Evolutionary conservation across 2,113 vertebrate species (phyloP).

Genomic region (Trachemys scripta): DNA sequence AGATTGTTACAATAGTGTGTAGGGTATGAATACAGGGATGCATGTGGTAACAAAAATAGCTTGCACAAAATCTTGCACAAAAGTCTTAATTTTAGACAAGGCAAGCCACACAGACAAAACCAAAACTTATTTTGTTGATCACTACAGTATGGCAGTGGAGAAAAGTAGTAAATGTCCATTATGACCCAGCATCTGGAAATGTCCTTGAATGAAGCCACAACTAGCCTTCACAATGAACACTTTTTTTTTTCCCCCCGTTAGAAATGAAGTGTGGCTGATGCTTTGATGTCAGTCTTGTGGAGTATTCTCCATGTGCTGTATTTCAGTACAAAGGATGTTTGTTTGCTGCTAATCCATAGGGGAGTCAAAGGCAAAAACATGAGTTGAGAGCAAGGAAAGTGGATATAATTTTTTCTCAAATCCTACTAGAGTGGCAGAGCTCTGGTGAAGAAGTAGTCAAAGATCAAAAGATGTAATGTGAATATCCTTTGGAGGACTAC

Average conservation of each 20-base stretch:
- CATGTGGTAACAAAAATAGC: neutral
- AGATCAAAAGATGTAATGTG: neutral
- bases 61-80: neutral
- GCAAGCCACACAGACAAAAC: neutral
- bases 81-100: slow-evolving; percentile 28
- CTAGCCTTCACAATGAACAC: neutral
- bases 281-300: neutral
- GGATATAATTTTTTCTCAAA: neutral
- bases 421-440: neutral
- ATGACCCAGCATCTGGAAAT: neutral
- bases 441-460: neutral
- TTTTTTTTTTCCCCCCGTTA: neutral
- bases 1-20: neutral
- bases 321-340: neutral
- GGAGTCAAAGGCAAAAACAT: neutral
- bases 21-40: neutral
- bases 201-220: neutral
- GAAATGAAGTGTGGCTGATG: neutral
- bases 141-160: neutral
- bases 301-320: neutral
- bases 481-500: neutral
- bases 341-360: neutral
- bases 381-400: neutral
- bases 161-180: neutral
- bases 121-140: neutral